Evolutionary conservation across 2,113 vertebrate species (phyloP).

Genomic region (Phodopus roborovskii): DNA sequence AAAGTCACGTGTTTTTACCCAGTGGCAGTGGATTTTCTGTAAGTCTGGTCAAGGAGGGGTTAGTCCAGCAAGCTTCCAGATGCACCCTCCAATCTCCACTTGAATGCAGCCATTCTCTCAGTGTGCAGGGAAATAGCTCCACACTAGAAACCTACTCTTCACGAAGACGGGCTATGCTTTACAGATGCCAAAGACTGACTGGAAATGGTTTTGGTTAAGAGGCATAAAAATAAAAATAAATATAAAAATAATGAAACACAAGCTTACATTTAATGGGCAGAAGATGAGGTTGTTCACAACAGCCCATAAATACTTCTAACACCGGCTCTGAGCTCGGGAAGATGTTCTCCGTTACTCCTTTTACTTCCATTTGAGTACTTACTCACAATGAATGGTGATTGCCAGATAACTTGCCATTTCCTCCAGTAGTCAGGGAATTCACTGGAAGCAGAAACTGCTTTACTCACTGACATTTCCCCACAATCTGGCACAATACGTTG

Average conservation of each 20-base stretch:
- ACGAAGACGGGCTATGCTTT: neutral
- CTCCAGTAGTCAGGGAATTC: neutral
- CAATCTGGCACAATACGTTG: neutral
- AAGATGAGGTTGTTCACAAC: constrained; percentile 36
- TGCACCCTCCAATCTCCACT: too few species aligned
- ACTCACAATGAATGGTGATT: neutral
- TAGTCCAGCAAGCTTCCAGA: neutral
- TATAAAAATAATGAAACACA: constrained; percentile 66
- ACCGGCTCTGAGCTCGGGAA: constrained; percentile 40
- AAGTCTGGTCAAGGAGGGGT: neutral
- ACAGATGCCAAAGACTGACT: neutral
- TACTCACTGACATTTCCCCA: neutral
- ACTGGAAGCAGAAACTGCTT: neutral
- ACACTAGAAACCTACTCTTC: neutral
- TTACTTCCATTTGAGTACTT: constrained; percentile 1
- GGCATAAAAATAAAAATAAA: constrained; percentile 61
- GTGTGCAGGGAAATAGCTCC: neutral
- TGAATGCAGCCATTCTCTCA: neutral
- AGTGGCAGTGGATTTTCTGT: neutral
- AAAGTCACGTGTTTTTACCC: neutral
- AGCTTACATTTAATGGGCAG: constrained; percentile 34
- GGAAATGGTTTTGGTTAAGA: constrained; percentile 57
- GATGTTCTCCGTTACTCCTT: constrained; percentile 9
- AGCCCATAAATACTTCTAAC: constrained; percentile 33
- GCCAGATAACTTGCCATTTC: neutral